Percentiles rank a stretch among this genome's conserved stretches.
Conservation (phyloP, 2,113 vertebrate genomes). For the Agapornis roseicollis region DNA sequence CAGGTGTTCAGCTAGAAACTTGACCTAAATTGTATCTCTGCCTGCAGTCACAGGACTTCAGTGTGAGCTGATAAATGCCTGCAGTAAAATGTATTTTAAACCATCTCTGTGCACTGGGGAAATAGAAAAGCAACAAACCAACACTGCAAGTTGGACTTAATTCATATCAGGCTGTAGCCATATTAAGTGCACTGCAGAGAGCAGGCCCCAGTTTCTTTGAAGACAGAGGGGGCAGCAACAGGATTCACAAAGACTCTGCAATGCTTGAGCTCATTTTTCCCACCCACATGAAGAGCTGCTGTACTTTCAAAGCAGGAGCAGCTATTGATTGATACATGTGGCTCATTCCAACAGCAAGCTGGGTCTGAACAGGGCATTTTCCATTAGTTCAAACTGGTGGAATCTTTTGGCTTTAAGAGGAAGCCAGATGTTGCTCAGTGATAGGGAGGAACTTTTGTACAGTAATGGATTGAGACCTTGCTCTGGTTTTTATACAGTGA, state of each 20-base stretch:
- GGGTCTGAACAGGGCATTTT: neutral
- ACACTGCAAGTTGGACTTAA: neutral
- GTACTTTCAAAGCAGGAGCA: constrained; percentile 10
- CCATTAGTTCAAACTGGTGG: neutral
- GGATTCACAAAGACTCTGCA: neutral
- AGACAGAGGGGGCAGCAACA: neutral
- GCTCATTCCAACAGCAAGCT: neutral
- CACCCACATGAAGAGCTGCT: neutral
- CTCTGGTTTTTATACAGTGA: neutral
- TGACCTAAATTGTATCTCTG: neutral
- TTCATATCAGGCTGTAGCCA: neutral
- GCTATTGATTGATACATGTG: neutral
- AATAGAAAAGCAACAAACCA: neutral
- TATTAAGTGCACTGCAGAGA: neutral
- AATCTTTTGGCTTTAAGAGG: neutral
- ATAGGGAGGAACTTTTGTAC: neutral
- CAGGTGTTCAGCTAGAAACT: neutral
- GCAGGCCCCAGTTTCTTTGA: neutral
- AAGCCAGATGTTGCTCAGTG: neutral
- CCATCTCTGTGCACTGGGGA: neutral
- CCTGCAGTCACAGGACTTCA: neutral
- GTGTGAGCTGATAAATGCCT: neutral
- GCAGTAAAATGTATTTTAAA: neutral
- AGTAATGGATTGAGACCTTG: neutral
- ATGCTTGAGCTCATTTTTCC: neutral